Base-by-base conservation (phyloP, 2,797 vertebrate species). In the Myiotriccus ornatus region DNA sequence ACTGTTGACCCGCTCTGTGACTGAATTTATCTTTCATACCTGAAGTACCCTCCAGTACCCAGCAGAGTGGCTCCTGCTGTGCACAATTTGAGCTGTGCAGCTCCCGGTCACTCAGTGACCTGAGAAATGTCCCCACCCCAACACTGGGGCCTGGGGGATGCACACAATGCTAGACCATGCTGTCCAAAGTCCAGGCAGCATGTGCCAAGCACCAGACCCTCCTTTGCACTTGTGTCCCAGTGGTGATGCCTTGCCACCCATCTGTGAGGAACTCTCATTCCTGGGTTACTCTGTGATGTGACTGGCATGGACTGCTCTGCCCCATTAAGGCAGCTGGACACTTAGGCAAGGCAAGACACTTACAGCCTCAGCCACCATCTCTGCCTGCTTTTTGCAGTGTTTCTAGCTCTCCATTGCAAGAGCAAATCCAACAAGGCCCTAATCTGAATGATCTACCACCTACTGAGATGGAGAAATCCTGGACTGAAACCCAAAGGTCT, bases 401-500 rank as follows among this genome's bases (percentile, higher is more conserved):
- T 87, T 65, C 34, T 60, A 37, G 49, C 47, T 87, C 47, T 73
- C 67, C 23, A 2, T 6, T 46, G 21, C 35, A 87, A 49, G 19
- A 60, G 9, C n/a, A 77, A 83, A 70, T 19, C 44, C 56, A 59
- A 35, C 10, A 12, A 78, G 65, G 39, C 37, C 21, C 9, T 6
- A 23, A 74, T 81, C 23, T 75, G 62, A 52, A 39, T 14, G 34
- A 78, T 37, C 27, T 84, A 22, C 47, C 35, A 24, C 80, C 52
- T 84, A 2, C 46, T 73, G 90, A 56, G 70, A 27, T 2, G 43
- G 77, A 62, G 34, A 57, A 69, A 37, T 57, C 57, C 69, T 50
- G 35, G 50, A 14, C 17, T 0, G 1, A 77, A 53, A 24, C 46
- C 35, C 0, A 0, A 30, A 41, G 32, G 63, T 23, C 5, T 2